Conservation (phyloP, 2,888 invertebrate genomes). For the Apotomis betuletana region DNA sequence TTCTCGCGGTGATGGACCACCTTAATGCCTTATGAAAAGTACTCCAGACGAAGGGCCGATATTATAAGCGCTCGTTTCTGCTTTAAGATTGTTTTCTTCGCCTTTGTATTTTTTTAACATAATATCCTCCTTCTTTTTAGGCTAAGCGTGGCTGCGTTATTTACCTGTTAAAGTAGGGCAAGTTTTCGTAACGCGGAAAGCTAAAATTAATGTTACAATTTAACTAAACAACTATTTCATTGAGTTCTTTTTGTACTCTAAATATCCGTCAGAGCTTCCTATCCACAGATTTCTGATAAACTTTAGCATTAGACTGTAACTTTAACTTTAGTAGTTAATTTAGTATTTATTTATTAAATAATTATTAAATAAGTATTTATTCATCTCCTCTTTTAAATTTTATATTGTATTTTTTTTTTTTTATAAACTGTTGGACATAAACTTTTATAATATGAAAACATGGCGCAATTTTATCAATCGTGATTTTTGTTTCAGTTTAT, state of each 20-base stretch:
- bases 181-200: conserved; percentile 2
- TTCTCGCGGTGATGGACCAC: too few species aligned
- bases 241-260: background rate
- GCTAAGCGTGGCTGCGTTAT: conserved; percentile 18
- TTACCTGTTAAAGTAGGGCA: conserved; percentile 23
- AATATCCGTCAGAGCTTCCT: background rate
- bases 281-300: too few species aligned
- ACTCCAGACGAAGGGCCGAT: conserved; percentile 21
- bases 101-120: conserved; percentile 29
- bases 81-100: conserved; percentile 26
- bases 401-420: too few species aligned
- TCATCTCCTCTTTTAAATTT: too few species aligned
- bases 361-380: too few species aligned
- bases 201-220: background rate
- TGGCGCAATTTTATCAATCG: too few species aligned
- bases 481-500: conserved; percentile 81
- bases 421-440: too few species aligned
- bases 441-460: too few species aligned
- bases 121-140: conserved; percentile 17
- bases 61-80: conserved; percentile 29
- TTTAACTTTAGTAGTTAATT: too few species aligned
- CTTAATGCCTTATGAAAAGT: conserved; percentile 31
- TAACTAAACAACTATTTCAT: background rate
- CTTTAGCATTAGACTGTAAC: too few species aligned
- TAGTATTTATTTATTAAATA: too few species aligned